Conservation (phyloP, 2,113 vertebrate species). For the Psilopsiagon aymara region DNA sequence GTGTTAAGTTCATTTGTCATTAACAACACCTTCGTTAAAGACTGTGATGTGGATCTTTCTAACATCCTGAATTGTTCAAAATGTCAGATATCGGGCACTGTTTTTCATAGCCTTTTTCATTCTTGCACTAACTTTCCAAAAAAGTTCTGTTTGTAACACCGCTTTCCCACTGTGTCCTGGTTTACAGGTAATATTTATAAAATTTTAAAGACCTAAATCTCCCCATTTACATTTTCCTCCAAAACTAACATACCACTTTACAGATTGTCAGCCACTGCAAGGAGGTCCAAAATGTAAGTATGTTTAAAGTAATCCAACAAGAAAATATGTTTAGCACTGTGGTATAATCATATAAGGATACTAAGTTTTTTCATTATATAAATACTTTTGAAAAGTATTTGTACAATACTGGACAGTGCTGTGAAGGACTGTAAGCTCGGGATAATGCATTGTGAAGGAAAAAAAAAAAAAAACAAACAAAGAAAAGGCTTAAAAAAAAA, state of each 20-base stretch:
- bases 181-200: slow-evolving; percentile 33
- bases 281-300: slow-evolving; percentile 42
- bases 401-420: not conserved
- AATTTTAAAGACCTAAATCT: not conserved
- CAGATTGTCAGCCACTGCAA: slow-evolving; percentile 35
- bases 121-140: not conserved
- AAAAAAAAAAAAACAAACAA: not conserved
- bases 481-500: rapidly evolving
- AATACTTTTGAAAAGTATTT: not conserved
- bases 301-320: not conserved
- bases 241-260: slow-evolving; percentile 24
- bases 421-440: not conserved
- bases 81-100: not conserved
- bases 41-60: not conserved
- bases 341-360: not conserved
- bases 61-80: not conserved
- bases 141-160: not conserved
- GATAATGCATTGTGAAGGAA: not conserved
- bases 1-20: not conserved
- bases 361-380: not conserved
- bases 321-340: slow-evolving; percentile 11
- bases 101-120: not conserved
- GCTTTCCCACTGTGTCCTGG: not conserved
- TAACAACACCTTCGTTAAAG: not conserved
- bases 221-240: not conserved